A percentile compares a stretch with the other conserved stretches of the same genome.
Conservation (phyloP, 1,140 invertebrate species). For the Drosophila miranda region DNA sequence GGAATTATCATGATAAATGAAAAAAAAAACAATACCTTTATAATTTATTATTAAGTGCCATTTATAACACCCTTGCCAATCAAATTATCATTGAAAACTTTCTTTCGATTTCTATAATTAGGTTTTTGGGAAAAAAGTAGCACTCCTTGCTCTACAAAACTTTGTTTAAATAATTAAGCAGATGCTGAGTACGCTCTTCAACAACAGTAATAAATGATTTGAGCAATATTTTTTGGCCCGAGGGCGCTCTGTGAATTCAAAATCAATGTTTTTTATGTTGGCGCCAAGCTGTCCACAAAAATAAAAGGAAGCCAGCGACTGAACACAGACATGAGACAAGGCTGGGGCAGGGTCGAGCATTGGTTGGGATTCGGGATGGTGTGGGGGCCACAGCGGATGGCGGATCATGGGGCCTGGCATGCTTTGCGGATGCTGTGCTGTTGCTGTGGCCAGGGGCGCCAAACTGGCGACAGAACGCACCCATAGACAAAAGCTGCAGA, state of each 20-base stretch:
- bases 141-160: too few relatives aligned
- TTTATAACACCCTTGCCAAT: too few relatives aligned
- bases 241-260: slow-evolving; percentile 52
- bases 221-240: slow-evolving; percentile 21
- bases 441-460: slow-evolving; percentile 62
- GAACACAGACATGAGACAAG: slow-evolving; percentile 27
- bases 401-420: too few relatives aligned
- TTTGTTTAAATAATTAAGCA: too few relatives aligned
- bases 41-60: too few relatives aligned
- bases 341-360: background rate
- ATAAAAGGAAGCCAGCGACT: slow-evolving; percentile 60
- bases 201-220: slow-evolving; percentile 27
- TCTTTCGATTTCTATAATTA: too few relatives aligned
- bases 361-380: background rate
- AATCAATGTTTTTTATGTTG: slow-evolving; percentile 76
- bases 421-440: slow-evolving; percentile 56
- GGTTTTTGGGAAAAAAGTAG: too few relatives aligned
- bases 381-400: slow-evolving; percentile 5
- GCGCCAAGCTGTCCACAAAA: slow-evolving; percentile 72
- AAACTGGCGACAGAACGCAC: slow-evolving; percentile 63
- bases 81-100: too few relatives aligned
- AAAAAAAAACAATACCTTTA: too few relatives aligned
- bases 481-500: slow-evolving; percentile 58
- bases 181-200: background rate
- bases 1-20: too few relatives aligned